Evolutionary conservation across 2,113 vertebrate genomes (phyloP), one percentile per base, ranked within the genome.

Genomic region (Cryptoleucopteryx plumbea): DNA sequence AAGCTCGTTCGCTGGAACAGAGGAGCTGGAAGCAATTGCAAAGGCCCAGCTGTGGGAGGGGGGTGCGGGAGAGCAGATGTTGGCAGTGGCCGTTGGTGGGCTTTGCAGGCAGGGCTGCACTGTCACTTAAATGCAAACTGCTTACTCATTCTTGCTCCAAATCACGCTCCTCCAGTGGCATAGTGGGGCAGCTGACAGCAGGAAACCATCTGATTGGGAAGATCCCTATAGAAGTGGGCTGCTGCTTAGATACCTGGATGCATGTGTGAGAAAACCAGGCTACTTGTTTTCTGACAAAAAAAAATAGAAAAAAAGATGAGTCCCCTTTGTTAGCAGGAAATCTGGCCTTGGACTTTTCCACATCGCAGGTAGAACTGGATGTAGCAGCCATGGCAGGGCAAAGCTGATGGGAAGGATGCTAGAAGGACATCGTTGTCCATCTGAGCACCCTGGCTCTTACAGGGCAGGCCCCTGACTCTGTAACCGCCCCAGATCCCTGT

Each of bases 81-180:
- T 82, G 50, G 32, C 81, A 56, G 34, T 45, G 65, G 58, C 42
- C 56, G 23, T 34, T 56, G 90, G 84, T 88, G 65, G 43, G 66
- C 74, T 93, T 50, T 85, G 88, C 68, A 83, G 79, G 78, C 56
- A 75, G 48, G 48, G 85, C 67, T 78, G 50, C 32, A n/a, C 73
- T 1, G 0, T 43, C n/a, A 18, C 50, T 70, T 43, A 7, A 50
- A 53, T 61, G 22, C 83, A 90, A 94, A 87, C 52, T 96, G 96
- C 96, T 96, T 94, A 95, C 66, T 97, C 96, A 96, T 86, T 84
- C 50, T 29, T 53, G 42, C 92, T 94, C 65, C 59, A 93, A 47
- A 62, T 88, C 85, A 61, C 0, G 0, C 58, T 72, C 26, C 66
- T 80, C 42, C 16, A 16, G 86, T 93, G 80, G 82, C 67, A 94